phyloP scores from a whole-genome alignment of 2,888 invertebrate genomes.

The Chrysotoxum bicinctum region DNA sequence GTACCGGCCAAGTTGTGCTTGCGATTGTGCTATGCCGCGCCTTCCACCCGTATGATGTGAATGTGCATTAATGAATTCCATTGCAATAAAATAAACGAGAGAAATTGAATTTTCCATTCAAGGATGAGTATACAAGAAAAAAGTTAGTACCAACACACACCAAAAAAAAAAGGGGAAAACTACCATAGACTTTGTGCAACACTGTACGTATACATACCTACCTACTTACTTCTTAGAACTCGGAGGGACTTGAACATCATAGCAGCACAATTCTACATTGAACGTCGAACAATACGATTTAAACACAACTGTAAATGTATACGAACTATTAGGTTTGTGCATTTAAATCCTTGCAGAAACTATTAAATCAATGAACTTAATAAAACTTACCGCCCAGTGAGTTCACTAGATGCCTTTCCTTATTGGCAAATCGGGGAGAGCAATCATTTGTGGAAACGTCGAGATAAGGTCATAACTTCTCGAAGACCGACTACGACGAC shows the following conservation, averaged over 20 bases:
- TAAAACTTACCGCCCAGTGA: slow-evolving; percentile 73
- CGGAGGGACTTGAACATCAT: slow-evolving; percentile 34
- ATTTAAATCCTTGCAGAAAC: slow-evolving; percentile 70
- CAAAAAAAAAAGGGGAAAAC: background rate
- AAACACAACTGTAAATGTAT: slow-evolving; percentile 1
- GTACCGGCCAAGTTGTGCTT: slow-evolving; percentile 42
- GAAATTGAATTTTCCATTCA: slow-evolving; percentile 71
- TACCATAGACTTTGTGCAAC: background rate
- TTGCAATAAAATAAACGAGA: slow-evolving; percentile 69
- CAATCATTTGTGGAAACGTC: slow-evolving; percentile 65
- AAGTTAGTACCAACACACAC: slow-evolving; percentile 6
- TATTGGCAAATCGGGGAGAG: slow-evolving; percentile 63
- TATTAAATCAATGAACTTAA: slow-evolving; percentile 73
- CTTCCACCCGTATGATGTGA: slow-evolving; percentile 40
- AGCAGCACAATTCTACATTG: slow-evolving; percentile 17
- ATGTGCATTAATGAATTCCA: slow-evolving; percentile 71
- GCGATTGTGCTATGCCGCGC: background rate
- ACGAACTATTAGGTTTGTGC: slow-evolving; percentile 48
- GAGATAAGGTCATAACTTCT: slow-evolving; percentile 70
- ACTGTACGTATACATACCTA: background rate
- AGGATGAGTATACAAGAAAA: slow-evolving; percentile 46
- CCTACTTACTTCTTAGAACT: background rate
- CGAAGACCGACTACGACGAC: slow-evolving; percentile 4
- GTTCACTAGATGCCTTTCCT: slow-evolving; percentile 67
- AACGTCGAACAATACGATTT: slow-evolving; percentile 50